Evolutionary conservation across 2,888 invertebrate genomes (phyloP).

Genomic region (Caenorhabditis sinica): DNA sequence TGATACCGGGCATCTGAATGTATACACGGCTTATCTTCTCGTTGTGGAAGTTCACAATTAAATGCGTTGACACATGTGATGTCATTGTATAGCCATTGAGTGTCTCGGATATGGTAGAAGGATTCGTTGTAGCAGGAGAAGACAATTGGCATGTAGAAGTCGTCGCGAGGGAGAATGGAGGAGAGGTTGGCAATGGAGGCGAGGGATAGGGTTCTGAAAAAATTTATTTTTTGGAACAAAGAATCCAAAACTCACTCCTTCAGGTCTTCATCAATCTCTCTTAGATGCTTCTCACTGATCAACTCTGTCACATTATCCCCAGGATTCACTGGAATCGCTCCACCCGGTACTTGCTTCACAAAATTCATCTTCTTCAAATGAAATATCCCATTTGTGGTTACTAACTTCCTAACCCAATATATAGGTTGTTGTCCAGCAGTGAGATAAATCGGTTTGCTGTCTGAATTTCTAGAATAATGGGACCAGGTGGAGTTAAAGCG

Average conservation of each 20-base stretch:
- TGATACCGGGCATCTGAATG: conserved; percentile 65
- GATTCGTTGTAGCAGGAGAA: conserved; percentile 62
- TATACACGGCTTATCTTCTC: conserved; percentile 45
- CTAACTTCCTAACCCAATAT: conserved; percentile 16
- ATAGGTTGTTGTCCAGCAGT: conserved; percentile 4
- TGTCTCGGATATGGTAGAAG: conserved; percentile 53
- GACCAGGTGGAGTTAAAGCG: conserved; percentile 59
- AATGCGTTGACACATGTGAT: conserved; percentile 58
- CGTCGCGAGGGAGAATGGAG: conserved; percentile 24
- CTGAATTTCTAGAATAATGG: conserved; percentile 57
- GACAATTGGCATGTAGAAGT: conserved; percentile 59
- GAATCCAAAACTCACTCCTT: conserved; percentile 21
- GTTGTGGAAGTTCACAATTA: conserved; percentile 58
- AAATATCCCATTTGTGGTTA: conserved; percentile 44
- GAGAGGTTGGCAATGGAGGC: conserved; percentile 10
- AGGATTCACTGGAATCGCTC: conserved; percentile 52
- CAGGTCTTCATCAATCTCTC: conserved; percentile 54
- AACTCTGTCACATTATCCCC: conserved; percentile 55
- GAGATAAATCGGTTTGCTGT: conserved; percentile 16
- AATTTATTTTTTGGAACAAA: not conserved
- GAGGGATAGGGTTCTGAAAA: conserved; percentile 25
- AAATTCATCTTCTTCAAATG: conserved; percentile 53
- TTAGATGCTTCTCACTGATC: conserved; percentile 53
- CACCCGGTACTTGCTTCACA: conserved; percentile 22
- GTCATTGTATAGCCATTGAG: conserved; percentile 45